Evolutionary conservation across 2,797 vertebrate species (phyloP).

Genomic region (Taenioides sp.): DNA sequence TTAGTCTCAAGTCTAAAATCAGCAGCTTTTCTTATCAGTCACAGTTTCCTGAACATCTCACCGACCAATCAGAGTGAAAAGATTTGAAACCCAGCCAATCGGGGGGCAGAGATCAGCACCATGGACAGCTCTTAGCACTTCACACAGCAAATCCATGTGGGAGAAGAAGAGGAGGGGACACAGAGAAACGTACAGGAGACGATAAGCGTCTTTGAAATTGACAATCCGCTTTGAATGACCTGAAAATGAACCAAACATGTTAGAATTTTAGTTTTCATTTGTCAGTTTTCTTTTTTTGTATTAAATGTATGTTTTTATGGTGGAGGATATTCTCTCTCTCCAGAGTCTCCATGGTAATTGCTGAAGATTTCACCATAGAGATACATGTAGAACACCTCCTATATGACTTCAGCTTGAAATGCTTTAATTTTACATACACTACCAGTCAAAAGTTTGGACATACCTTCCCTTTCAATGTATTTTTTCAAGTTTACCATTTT

Average conservation of each 20-base stretch:
- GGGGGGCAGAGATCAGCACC: conserved; percentile 35
- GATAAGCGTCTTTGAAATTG: conserved; percentile 14
- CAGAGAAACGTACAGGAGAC: conserved; percentile 13
- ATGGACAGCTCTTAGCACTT: conserved; percentile 36
- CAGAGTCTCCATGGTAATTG: too few relatives aligned
- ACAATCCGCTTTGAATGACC: conserved; percentile 16
- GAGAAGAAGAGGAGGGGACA: conserved; percentile 27
- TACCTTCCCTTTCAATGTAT: too few relatives aligned
- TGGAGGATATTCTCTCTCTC: too few relatives aligned
- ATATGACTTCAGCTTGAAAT: too few relatives aligned
- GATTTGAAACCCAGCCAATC: not conserved
- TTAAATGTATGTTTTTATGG: too few relatives aligned
- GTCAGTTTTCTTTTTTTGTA: too few relatives aligned
- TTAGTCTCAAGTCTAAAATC: not conserved
- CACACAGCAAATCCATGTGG: conserved; percentile 30
- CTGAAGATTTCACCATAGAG: too few relatives aligned
- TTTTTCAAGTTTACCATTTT: too few relatives aligned
- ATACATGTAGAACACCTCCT: too few relatives aligned
- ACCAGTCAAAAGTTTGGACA: too few relatives aligned
- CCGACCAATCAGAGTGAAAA: conserved; percentile 12
- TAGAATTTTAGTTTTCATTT: too few relatives aligned
- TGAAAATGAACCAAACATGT: conserved; percentile 21
- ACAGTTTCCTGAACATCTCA: not conserved
- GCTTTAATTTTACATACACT: too few relatives aligned
- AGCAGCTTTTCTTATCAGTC: not conserved